phyloP scores from a whole-genome alignment of 2,797 vertebrate genomes.

The Rhyacichthys aspro region DNA sequence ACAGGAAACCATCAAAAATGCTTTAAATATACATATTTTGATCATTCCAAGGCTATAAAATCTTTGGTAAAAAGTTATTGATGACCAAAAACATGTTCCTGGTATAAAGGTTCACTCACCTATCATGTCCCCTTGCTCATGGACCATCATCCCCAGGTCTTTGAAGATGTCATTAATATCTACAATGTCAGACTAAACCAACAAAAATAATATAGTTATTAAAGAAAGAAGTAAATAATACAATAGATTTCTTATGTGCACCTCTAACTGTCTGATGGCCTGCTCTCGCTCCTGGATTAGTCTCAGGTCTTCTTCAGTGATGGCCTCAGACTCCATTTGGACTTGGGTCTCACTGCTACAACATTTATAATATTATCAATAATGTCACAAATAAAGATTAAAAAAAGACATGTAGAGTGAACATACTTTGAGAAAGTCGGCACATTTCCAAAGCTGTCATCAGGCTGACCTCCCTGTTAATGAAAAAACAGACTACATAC shows the following conservation, averaged over 20 bases:
- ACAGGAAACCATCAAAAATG: too few species aligned
- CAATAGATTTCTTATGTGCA: constrained; percentile 38
- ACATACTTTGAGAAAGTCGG: constrained; percentile 84
- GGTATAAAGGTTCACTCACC: constrained; percentile 80
- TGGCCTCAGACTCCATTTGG: constrained; percentile 87
- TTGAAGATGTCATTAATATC: constrained; percentile 99
- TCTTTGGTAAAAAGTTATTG: too few species aligned
- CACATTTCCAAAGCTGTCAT: constrained; percentile 81
- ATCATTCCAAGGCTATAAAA: too few species aligned
- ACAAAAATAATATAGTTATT: constrained; percentile 1
- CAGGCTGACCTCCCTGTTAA: constrained; percentile 84
- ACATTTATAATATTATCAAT: neutral
- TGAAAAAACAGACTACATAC: constrained; percentile 11
- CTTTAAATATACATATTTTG: too few species aligned
- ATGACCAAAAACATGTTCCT: constrained; percentile 2
- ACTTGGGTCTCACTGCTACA: constrained; percentile 79
- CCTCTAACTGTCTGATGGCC: constrained; percentile 92
- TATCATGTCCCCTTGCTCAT: constrained; percentile 97
- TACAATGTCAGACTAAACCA: constrained; percentile 91
- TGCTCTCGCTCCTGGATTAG: constrained; percentile 94
- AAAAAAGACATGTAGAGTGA: neutral
- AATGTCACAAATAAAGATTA: neutral
- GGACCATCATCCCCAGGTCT: constrained; percentile 97
- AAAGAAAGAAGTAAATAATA: constrained; percentile 18
- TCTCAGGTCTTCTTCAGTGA: constrained; percentile 92